These are phyloP conservation scores for Sardina pilchardus DNA, from an alignment of 2,113 vertebrate species.

Conservation along the genomic window DNA sequence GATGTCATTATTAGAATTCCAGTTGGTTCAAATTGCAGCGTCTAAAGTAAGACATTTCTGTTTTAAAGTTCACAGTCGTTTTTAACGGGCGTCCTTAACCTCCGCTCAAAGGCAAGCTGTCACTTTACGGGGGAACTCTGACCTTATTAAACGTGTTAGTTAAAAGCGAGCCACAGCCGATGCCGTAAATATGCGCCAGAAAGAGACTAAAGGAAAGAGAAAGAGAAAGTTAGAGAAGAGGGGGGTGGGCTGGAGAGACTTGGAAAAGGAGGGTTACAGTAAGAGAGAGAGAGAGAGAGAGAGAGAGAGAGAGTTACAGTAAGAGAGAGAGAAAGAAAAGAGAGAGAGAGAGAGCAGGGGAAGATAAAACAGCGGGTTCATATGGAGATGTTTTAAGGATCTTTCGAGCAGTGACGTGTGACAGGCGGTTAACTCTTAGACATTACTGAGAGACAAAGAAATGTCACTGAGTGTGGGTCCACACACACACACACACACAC, in stretches of 20 bases:
- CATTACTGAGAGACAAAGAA: conserved; percentile 6
- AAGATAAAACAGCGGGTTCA: neutral
- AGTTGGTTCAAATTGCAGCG: conserved; percentile 23
- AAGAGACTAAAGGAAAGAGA: conserved; percentile 16
- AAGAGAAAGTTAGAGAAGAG: neutral
- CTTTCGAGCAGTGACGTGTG: conserved; percentile 3
- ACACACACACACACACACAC: neutral
- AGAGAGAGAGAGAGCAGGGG: neutral
- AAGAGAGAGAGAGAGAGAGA: neutral
- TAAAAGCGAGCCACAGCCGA: conserved; percentile 36
- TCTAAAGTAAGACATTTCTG: conserved; percentile 35
- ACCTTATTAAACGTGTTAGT: conserved; percentile 40
- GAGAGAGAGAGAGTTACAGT: neutral
- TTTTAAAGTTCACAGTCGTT: conserved; percentile 46
- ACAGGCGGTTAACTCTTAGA: conserved; percentile 6
- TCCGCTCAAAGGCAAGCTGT: conserved; percentile 34
- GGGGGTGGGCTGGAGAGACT: neutral
- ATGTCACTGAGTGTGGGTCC: neutral
- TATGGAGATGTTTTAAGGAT: conserved; percentile 19
- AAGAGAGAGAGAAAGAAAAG: neutral
- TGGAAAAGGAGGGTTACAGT: neutral
- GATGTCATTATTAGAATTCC: conserved; percentile 15
- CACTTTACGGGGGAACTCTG: conserved; percentile 37
- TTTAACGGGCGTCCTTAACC: conserved; percentile 34
- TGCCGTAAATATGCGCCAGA: conserved; percentile 32